These are phyloP conservation scores for Mormyrops attenuatus DNA, from an alignment of 2,797 vertebrate species.

Conservation along the genomic window DNA sequence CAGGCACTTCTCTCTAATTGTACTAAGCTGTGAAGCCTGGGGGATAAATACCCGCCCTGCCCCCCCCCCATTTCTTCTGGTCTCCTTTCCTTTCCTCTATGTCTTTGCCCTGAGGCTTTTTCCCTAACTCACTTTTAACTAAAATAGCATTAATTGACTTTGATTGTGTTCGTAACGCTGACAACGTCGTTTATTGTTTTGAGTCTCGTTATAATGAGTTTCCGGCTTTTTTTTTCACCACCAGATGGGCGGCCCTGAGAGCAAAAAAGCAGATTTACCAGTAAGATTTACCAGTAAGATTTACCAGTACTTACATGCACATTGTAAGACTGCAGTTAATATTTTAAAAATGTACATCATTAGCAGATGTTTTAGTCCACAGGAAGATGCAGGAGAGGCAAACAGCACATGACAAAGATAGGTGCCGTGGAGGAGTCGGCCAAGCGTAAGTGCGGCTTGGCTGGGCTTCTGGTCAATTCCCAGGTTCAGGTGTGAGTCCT, in stretches of 20 bases:
- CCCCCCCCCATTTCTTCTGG: neutral
- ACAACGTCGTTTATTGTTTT: neutral
- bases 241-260: neutral
- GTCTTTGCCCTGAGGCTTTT: neutral
- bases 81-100: neutral
- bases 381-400: neutral
- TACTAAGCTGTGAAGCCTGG: neutral
- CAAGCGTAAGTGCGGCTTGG: neutral
- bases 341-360: neutral
- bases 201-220: neutral
- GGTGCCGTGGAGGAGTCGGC: too few relatives aligned
- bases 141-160: neutral
- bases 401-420: neutral
- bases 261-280: neutral
- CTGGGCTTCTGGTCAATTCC: neutral
- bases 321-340: neutral
- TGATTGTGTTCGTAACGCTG: neutral
- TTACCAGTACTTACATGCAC: neutral
- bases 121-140: neutral
- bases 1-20: neutral
- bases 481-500: neutral
- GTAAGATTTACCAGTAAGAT: neutral
- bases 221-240: neutral
- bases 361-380: neutral
- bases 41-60: neutral